A percentile compares a stretch with the other conserved stretches of the same genome.
Conservation (phyloP, 2,888 invertebrate genomes). For the Fabriciana adippe region DNA sequence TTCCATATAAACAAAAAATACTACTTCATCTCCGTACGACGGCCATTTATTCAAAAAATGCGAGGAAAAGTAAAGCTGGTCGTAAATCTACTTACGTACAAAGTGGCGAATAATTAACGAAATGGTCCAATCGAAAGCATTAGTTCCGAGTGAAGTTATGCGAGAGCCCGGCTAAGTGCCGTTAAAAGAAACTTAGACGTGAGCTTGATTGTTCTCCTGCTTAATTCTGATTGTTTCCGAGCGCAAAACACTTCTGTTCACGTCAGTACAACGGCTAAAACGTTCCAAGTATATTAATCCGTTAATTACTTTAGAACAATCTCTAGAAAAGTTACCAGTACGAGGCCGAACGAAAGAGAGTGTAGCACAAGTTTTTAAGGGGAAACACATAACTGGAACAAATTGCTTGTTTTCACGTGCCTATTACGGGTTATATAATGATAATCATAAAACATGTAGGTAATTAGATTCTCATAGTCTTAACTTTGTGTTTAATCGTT, state of each 20-base stretch:
- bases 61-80: constrained; percentile 59
- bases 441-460: too few relatives aligned
- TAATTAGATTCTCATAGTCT: too few relatives aligned
- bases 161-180: constrained; percentile 74
- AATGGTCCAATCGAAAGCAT: constrained; percentile 81
- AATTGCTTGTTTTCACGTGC: constrained; percentile 56
- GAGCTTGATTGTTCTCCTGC: constrained; percentile 75
- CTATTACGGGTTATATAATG: constrained; percentile 30
- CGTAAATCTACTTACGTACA: constrained; percentile 81
- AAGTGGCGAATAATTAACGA: constrained; percentile 82
- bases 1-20: constrained; percentile 43
- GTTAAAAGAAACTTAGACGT: constrained; percentile 81
- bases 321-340: constrained; percentile 66
- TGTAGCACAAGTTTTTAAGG: constrained; percentile 65
- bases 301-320: constrained; percentile 81
- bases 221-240: constrained; percentile 79
- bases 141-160: constrained; percentile 77
- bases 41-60: constrained; percentile 59
- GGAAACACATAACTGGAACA: constrained; percentile 64
- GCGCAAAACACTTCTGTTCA: constrained; percentile 69
- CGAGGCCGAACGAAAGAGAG: constrained; percentile 59
- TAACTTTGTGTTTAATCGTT: too few relatives aligned
- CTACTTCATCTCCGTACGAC: constrained; percentile 48
- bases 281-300: constrained; percentile 76
- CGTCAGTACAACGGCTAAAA: constrained; percentile 65